Percentiles rank a stretch among this genome's conserved stretches.
phyloP scores from a whole-genome alignment of 2,797 vertebrate species.

The Parotocinclus haroldoi region DNA sequence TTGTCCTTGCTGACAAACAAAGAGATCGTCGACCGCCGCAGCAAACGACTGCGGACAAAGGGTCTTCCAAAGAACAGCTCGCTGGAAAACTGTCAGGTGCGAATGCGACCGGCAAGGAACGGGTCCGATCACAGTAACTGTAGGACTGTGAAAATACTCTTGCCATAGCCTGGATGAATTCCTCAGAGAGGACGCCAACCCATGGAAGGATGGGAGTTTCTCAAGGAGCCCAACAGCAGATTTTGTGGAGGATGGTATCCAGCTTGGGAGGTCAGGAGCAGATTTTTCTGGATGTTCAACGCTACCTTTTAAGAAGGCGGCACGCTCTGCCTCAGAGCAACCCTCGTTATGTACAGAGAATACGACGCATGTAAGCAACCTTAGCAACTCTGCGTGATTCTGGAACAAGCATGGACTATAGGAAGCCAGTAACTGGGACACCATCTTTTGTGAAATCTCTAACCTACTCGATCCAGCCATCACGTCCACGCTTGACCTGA shows the following conservation, averaged over 20 bases:
- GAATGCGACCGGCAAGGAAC: slow-evolving; percentile 65
- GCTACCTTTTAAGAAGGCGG: slow-evolving; percentile 70
- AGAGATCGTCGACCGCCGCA: slow-evolving; percentile 62
- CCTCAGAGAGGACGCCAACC: slow-evolving; percentile 69
- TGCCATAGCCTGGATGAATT: slow-evolving; percentile 69
- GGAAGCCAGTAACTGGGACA: slow-evolving; percentile 60
- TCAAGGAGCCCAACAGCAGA: slow-evolving; percentile 69
- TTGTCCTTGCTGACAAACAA: slow-evolving; percentile 63
- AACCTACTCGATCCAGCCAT: slow-evolving; percentile 44
- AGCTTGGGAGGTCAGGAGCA: slow-evolving; percentile 58
- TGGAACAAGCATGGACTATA: slow-evolving; percentile 67
- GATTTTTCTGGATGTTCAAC: slow-evolving; percentile 18
- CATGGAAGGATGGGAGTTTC: slow-evolving; percentile 68
- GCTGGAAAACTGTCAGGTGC: slow-evolving; percentile 75
- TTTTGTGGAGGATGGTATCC: slow-evolving; percentile 65
- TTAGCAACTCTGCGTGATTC: slow-evolving; percentile 62
- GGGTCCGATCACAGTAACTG: slow-evolving; percentile 65
- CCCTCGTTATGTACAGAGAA: slow-evolving; percentile 58
- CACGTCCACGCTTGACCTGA: slow-evolving; percentile 27
- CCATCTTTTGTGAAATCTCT: slow-evolving; percentile 64
- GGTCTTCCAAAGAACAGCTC: slow-evolving; percentile 79
- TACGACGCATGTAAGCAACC: slow-evolving; percentile 70
- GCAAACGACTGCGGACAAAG: slow-evolving; percentile 65
- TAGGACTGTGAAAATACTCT: slow-evolving; percentile 73
- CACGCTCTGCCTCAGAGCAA: slow-evolving; percentile 65